A percentile compares a stretch with the other conserved stretches of the same genome.
Conservation (phyloP, 2,888 invertebrate species). For the Macrosoma leucophasiata region DNA sequence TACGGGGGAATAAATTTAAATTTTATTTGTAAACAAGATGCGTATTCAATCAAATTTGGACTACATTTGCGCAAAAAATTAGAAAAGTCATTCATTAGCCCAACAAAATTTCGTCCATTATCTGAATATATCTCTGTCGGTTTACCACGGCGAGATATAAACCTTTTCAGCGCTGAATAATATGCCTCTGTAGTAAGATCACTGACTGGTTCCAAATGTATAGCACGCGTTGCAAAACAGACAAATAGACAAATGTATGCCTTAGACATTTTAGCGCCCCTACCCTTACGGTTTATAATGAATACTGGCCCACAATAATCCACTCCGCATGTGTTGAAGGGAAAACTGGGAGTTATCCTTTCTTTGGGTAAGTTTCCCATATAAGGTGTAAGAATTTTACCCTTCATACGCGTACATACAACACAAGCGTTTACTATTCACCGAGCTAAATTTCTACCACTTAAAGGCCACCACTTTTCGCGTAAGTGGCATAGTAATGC, state of each 20-base stretch:
- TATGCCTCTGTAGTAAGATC: conserved; percentile 10
- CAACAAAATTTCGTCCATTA: conserved; percentile 13
- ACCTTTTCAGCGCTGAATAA: conserved; percentile 10
- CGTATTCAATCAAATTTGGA: conserved; percentile 8
- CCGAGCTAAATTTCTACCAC: conserved; percentile 22
- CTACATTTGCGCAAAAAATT: conserved; percentile 1
- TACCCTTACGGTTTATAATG: conserved; percentile 9
- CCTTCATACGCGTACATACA: conserved; percentile 9
- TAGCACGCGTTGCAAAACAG: conserved; percentile 5
- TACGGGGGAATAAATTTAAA: conserved; percentile 18
- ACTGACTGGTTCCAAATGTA: conserved; percentile 13
- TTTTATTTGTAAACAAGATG: conserved; percentile 4
- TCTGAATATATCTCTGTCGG: conserved; percentile 12
- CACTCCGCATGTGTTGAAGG: conserved; percentile 5
- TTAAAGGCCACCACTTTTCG: conserved; percentile 26
- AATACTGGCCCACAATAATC: conserved; percentile 11
- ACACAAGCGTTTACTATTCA: conserved; percentile 8
- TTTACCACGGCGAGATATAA: conserved; percentile 15
- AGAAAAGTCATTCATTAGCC: conserved; percentile 8
- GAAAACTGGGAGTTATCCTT: neutral
- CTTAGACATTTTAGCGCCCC: conserved; percentile 8
- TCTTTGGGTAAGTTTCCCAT: conserved; percentile 9
- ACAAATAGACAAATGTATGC: conserved; percentile 13
- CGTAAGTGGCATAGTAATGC: conserved; percentile 20
- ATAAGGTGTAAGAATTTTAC: conserved; percentile 9